Percentiles rank a stretch among this genome's conserved stretches.
Evolutionary conservation across 2,888 invertebrate genomes (phyloP).

Genomic region (Elysia crispata): DNA sequence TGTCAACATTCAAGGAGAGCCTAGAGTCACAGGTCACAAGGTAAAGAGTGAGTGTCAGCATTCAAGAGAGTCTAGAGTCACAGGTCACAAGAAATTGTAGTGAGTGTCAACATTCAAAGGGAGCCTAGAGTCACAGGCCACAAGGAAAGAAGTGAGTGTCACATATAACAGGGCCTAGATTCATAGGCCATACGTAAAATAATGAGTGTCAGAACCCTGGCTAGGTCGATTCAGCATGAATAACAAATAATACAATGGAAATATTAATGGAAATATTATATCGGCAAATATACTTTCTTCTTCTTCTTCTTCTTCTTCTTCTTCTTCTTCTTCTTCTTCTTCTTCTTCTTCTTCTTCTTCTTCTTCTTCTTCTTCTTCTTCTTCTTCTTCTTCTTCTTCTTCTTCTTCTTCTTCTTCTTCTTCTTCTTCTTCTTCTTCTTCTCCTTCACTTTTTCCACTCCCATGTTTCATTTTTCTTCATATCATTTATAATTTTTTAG

Average conservation of each 20-base stretch:
- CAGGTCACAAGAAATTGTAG: too few relatives aligned
- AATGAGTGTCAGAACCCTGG: constrained; percentile 97
- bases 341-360: constrained; percentile 29
- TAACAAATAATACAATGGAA: too few relatives aligned
- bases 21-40: too few relatives aligned
- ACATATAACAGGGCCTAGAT: constrained; percentile 92
- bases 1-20: too few relatives aligned
- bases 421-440: constrained; percentile 34
- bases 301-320: constrained; percentile 21
- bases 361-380: constrained; percentile 32
- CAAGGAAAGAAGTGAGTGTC: constrained; percentile 92
- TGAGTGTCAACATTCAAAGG: too few relatives aligned
- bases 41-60: constrained; percentile 98
- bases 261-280: too few relatives aligned
- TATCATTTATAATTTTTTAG: not conserved
- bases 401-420: not conserved
- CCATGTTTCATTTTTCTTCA: not conserved
- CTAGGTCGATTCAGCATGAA: too few relatives aligned
- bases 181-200: constrained; percentile 79
- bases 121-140: too few relatives aligned
- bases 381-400: constrained; percentile 34
- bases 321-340: constrained; percentile 20
- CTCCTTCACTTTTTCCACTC: not conserved
- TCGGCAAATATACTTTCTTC: too few relatives aligned
- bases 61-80: constrained; percentile 89